Base-by-base conservation (phyloP, 2,888 invertebrate species). In the Heliconius cydno region DNA sequence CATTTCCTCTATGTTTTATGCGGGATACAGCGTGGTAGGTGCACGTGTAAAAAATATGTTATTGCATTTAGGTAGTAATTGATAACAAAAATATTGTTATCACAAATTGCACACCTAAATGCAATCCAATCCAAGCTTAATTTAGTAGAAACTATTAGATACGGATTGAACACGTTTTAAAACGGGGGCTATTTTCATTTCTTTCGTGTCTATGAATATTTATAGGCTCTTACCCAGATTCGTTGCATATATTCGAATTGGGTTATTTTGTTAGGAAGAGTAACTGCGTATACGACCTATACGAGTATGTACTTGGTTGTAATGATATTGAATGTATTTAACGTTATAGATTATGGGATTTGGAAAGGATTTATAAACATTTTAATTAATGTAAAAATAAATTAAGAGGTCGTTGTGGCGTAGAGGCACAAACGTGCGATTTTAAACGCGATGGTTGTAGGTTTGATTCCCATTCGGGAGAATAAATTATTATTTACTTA, bases 141-240 rank as follows among this genome's bases (percentile, higher is more conserved):
- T 70, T 70, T 41, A 13, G 13, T 73, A 73, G 34, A 73, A 60
- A 60, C 57, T 73, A 60, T 73, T 73, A 73, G 30, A 22, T 30
- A 73, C 22, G 73, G 60, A 57, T 73, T 60, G 57, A 30, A 34
- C 34, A 60, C 57, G 72, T 73, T 73, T 73, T 73, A 73, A 60
- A 60, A 25, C 46, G 30, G 22, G 15, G 34, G 57, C 15, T 73
- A 60, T 60, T 60, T 73, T 73, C 60, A 73, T 57, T 73, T 73
- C 73, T 34, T 73, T 52, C 73, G 73, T 73, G 73, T 34, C 73
- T 73, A 73, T 73, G 73, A 73, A 73, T 73, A 73, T 73, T 73
- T 73, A 73, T 73, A 34, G 72, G 57, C 72, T 73, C 72, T 73
- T 60, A 57, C 34, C 73, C 34, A 57, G 34, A 73, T 73, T 73